Evolutionary conservation across 2,888 invertebrate species (phyloP).

Genomic region (Spilosoma lubricipeda): DNA sequence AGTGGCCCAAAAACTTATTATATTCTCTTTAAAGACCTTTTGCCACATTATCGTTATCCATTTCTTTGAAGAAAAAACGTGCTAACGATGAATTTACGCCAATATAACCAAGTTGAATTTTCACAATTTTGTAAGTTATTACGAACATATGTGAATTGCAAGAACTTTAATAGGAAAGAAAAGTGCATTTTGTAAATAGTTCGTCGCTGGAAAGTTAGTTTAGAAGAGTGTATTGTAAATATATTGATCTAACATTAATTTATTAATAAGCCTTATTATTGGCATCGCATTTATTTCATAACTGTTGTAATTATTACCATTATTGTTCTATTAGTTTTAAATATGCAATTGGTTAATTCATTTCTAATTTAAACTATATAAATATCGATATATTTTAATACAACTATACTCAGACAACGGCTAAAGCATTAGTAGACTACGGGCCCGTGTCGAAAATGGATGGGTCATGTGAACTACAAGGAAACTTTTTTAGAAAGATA

Average conservation of each 20-base stretch:
- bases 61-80: neutral
- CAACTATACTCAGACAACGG: neutral
- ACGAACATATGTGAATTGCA: slow-evolving; percentile 1
- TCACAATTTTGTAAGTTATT: neutral
- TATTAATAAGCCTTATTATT: slow-evolving; percentile 36
- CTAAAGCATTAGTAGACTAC: slow-evolving; percentile 3
- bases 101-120: neutral
- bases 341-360: neutral
- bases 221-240: slow-evolving; percentile 17
- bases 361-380: neutral
- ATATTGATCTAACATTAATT: slow-evolving; percentile 24
- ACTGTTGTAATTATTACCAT: neutral
- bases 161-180: slow-evolving; percentile 10
- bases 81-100: neutral
- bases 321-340: slow-evolving; percentile 8
- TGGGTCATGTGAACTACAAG: too few species aligned
- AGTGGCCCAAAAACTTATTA: neutral
- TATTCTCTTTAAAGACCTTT: neutral
- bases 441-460: too few species aligned
- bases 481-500: too few species aligned
- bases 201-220: slow-evolving; percentile 24
- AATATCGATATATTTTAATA: neutral
- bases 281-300: neutral
- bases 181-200: slow-evolving; percentile 22
- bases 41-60: neutral